Base-by-base conservation (phyloP, 2,797 vertebrate species). In the Chiroxiphia lanceolata region DNA sequence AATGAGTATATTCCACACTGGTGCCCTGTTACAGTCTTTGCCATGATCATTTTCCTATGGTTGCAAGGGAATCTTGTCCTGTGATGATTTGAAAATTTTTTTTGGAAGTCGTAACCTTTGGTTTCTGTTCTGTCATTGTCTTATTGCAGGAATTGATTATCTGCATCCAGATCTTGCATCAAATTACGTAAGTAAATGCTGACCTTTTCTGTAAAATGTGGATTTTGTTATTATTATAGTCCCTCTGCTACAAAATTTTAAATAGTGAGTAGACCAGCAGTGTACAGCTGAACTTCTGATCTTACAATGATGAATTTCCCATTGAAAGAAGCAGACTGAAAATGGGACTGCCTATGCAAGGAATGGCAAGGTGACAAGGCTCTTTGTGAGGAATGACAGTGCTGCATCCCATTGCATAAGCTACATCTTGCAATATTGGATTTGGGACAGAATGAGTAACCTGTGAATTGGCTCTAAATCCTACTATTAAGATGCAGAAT, bases 161-260 rank as follows among this genome's bases (percentile, higher is more conserved):
- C 98, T 99, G 47, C 99, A 99, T 96, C 99, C 99, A 69, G 99
- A 99, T 97, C 98, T 99, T 88, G 99, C 99, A 94, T 98, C 98
- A 54, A 99, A 99, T 98, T 99, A 99, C 8, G 99, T 99, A 98
- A 99, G 99, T 99, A 98, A 75, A 89, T 53, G 67, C 29, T 76
- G 86, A 83, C 74, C 57, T 96, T 91, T 84, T 57, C 78, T 90
- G 63, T 77, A 57, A 95, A 64, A 86, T 53, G 36, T 38, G 21
- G 44, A 57, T 59, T 68, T 95, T 77, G 87, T 90, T 91, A 36
- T 71, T 94, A 48, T 59, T 90, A 13, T n/a, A 22, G 67, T 72
- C 9, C 21, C 8, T 71, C 77, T 92, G 69, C 45, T 91, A 64
- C 33, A 61, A 63, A 90, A 79, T 51, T 93, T 74, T 67, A 72